These are phyloP conservation scores for Pycnonotus jocosus DNA, from an alignment of 2,113 vertebrate species.

Conservation along the genomic window DNA sequence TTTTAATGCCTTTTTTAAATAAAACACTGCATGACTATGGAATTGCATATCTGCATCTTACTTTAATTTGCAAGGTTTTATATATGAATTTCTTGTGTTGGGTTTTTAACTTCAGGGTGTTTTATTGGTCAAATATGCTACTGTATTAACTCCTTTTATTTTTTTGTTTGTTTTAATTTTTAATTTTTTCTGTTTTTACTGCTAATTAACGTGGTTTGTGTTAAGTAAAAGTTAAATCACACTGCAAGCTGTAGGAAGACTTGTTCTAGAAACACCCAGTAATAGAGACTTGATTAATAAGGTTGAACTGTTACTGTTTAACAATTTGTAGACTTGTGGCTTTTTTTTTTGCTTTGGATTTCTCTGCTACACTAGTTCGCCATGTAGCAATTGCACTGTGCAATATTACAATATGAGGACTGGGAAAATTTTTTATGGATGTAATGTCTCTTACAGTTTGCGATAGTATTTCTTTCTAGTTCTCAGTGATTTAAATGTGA, in stretches of 20 bases:
- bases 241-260: conserved; percentile 93
- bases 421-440: conserved; percentile 97
- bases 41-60: conserved; percentile 69
- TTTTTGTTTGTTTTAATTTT: conserved; percentile 69
- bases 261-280: conserved; percentile 84
- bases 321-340: conserved; percentile 86
- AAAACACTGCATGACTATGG: conserved; percentile 81
- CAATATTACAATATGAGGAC: conserved; percentile 99
- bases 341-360: conserved; percentile 86
- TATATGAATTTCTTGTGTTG: conserved; percentile 72
- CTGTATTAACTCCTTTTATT: conserved; percentile 75
- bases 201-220: conserved; percentile 75
- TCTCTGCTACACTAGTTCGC: conserved; percentile 98
- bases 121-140: conserved; percentile 86
- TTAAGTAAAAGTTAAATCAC: conserved; percentile 93
- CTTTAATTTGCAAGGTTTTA: conserved; percentile 74
- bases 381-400: conserved; percentile 99
- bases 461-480: conserved; percentile 99
- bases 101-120: conserved; percentile 85
- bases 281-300: conserved; percentile 84
- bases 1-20: conserved; percentile 78
- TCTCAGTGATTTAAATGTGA: conserved; percentile 99
- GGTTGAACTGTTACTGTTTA: conserved; percentile 94
- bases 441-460: conserved; percentile 99
- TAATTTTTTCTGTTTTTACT: conserved; percentile 73